phyloP scores from a whole-genome alignment of 2,888 invertebrate species.

The Chrysina gloriosa region DNA sequence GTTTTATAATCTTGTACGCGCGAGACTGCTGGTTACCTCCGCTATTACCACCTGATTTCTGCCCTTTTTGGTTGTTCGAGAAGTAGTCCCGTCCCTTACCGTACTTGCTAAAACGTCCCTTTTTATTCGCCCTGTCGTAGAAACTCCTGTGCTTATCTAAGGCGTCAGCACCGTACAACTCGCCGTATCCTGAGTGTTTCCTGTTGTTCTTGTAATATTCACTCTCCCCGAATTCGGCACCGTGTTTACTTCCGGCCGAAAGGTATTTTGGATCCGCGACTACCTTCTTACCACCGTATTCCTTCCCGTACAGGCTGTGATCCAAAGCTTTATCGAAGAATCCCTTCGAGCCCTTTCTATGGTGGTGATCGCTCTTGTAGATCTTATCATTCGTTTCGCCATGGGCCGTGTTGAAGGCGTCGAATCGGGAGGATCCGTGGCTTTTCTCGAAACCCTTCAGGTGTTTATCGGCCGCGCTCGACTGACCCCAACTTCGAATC shows the following conservation, averaged over 20 bases:
- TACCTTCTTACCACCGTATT: slow-evolving; percentile 3
- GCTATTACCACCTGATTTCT: background rate
- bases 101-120: slow-evolving; percentile 12
- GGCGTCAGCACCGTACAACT: slow-evolving; percentile 4
- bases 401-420: slow-evolving; percentile 76
- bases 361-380: slow-evolving; percentile 68
- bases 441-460: slow-evolving; percentile 72
- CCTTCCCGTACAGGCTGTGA: background rate
- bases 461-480: slow-evolving; percentile 58
- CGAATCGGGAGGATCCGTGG: slow-evolving; percentile 76
- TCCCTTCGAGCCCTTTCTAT: slow-evolving; percentile 3
- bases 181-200: slow-evolving; percentile 10
- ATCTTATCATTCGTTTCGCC: slow-evolving; percentile 85
- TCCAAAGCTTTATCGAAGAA: slow-evolving; percentile 14
- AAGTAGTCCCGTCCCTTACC: slow-evolving; percentile 3
- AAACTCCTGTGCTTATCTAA: slow-evolving; percentile 9
- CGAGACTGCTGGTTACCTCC: slow-evolving; percentile 4
- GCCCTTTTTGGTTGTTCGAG: background rate
- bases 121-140: slow-evolving; percentile 22
- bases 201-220: slow-evolving; percentile 59
- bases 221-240: slow-evolving; percentile 64
- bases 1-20: slow-evolving; percentile 6
- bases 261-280: background rate
- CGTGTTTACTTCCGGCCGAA: slow-evolving; percentile 1
- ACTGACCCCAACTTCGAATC: slow-evolving; percentile 46